phyloP scores from a whole-genome alignment of 2,113 vertebrate genomes.

The Varanus salvator region DNA sequence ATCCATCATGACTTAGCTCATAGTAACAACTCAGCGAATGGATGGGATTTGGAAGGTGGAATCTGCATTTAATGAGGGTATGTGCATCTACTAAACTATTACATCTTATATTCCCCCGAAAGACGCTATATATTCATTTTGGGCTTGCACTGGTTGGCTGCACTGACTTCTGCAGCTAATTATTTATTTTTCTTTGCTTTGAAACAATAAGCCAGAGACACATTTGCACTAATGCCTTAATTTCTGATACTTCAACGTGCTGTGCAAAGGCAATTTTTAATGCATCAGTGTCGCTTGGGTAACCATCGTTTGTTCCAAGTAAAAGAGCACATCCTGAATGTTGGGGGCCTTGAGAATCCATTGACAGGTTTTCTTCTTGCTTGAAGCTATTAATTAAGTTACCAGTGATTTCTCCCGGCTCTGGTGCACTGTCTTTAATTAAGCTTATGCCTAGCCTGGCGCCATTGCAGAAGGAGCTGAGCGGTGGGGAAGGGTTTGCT shows the following conservation, averaged over 20 bases:
- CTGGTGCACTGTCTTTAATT: not conserved
- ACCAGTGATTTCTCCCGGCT: conserved; percentile 1
- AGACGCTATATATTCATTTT: not conserved
- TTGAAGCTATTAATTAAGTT: conserved; percentile 7
- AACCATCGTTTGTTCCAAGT: not conserved
- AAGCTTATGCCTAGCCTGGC: not conserved
- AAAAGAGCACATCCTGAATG: not conserved
- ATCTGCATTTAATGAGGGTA: not conserved
- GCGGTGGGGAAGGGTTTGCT: not conserved
- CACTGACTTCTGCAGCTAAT: not conserved
- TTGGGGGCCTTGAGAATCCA: not conserved
- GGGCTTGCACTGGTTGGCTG: not conserved
- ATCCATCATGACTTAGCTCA: not conserved
- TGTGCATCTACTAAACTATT: not conserved
- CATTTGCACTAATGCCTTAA: not conserved
- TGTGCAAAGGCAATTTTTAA: not conserved
- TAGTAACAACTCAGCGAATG: not conserved
- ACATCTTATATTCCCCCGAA: not conserved
- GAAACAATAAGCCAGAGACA: not conserved
- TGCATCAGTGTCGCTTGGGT: not conserved
- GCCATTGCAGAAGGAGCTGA: not conserved
- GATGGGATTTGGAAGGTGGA: not conserved
- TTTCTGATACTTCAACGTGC: not conserved
- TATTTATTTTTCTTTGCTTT: not conserved
- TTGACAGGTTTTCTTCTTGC: not conserved